phyloP scores from a whole-genome alignment of 2,888 invertebrate genomes.

The Adelphocoris suturalis region DNA sequence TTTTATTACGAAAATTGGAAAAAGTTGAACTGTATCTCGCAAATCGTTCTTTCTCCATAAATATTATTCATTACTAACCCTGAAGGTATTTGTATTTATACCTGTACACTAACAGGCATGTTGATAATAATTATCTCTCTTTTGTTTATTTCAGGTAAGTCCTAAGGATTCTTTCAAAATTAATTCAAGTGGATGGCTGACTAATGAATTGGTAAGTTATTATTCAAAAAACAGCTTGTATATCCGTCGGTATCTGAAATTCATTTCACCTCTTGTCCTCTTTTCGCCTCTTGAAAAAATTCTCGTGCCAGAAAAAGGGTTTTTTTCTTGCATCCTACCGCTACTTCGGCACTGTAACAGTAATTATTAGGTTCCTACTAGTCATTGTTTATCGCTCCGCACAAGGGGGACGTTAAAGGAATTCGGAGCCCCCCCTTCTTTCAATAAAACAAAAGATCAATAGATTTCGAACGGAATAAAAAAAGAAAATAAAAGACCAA shows the following conservation, averaged over 20 bases:
- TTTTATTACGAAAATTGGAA: too few relatives aligned
- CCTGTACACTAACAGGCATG: too few relatives aligned
- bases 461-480: constrained; percentile 21
- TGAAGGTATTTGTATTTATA: too few relatives aligned
- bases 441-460: constrained; percentile 51
- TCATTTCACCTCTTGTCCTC: neutral
- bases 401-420: neutral
- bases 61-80: too few relatives aligned
- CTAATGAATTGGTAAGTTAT: too few relatives aligned
- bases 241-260: neutral
- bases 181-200: too few relatives aligned
- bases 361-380: constrained; percentile 37
- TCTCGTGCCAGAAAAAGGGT: neutral
- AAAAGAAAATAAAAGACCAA: neutral
- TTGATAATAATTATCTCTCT: too few relatives aligned
- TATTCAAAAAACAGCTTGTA: too few relatives aligned
- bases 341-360: neutral
- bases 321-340: neutral
- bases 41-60: too few relatives aligned
- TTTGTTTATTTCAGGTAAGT: too few relatives aligned
- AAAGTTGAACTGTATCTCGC: too few relatives aligned
- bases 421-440: neutral
- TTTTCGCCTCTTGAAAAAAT: neutral
- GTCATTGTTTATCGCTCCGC: constrained; percentile 35
- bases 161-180: too few relatives aligned